Evolutionary conservation across 1,140 invertebrate species (phyloP).

Genomic region (Centruroides sculpturatus): DNA sequence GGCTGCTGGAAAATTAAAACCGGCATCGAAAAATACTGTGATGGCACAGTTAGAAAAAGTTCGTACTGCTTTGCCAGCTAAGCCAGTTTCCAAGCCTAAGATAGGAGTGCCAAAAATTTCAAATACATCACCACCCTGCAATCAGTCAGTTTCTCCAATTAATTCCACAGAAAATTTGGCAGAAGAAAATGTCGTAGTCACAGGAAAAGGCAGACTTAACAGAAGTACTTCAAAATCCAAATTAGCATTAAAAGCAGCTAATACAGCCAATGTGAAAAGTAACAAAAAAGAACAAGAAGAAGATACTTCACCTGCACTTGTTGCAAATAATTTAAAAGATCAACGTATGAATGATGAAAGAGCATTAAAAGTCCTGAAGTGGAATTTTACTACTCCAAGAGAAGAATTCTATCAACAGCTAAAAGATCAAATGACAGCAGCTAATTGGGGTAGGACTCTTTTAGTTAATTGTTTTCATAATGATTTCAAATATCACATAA

Average conservation of each 20-base stretch:
- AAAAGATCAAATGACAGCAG: slow-evolving; percentile 75
- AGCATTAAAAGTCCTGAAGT: slow-evolving; percentile 75
- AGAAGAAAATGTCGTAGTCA: slow-evolving; percentile 8
- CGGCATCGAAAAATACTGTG: slow-evolving; percentile 65
- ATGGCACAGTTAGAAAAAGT: slow-evolving; percentile 69
- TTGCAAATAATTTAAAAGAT: slow-evolving; percentile 74
- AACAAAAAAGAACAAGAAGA: slow-evolving; percentile 73
- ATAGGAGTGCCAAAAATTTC: slow-evolving; percentile 9
- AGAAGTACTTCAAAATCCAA: slow-evolving; percentile 19
- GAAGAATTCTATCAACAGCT: slow-evolving; percentile 87
- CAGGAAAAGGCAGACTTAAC: slow-evolving; percentile 14
- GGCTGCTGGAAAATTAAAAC: slow-evolving; percentile 68
- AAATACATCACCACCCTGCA: slow-evolving; percentile 6
- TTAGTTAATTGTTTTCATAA: slow-evolving; percentile 84
- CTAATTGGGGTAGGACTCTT: slow-evolving; percentile 69
- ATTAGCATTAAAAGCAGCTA: slow-evolving; percentile 25
- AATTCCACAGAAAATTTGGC: neutral
- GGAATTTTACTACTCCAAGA: slow-evolving; percentile 87
- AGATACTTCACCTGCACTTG: slow-evolving; percentile 49
- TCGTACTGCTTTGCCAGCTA: slow-evolving; percentile 63
- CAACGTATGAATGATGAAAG: slow-evolving; percentile 84
- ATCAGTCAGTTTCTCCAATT: slow-evolving; percentile 3
- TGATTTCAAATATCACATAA: slow-evolving; percentile 92
- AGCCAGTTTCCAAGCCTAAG: slow-evolving; percentile 40
- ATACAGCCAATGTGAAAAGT: neutral